Evolutionary conservation across 2,113 vertebrate genomes (phyloP).

Genomic region (Aspidoscelis tigris): DNA sequence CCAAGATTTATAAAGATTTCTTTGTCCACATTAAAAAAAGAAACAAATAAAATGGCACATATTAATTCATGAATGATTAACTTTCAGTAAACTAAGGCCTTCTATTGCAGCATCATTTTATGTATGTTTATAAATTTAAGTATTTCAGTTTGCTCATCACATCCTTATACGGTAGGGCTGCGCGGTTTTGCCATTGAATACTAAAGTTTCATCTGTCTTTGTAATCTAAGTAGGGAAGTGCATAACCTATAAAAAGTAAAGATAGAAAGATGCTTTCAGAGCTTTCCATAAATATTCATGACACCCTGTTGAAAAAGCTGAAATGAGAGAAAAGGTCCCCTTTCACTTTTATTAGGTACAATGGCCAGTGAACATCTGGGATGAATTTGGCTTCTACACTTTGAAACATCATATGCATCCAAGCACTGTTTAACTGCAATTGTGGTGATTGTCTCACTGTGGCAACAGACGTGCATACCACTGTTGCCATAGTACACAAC

Average conservation of each 20-base stretch:
- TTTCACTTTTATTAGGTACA: too few species aligned
- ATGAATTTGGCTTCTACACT: too few species aligned
- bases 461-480: too few species aligned
- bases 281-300: neutral
- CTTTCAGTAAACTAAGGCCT: constrained; percentile 21
- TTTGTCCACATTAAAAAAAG: constrained; percentile 10
- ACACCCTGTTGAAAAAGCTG: neutral
- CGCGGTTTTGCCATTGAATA: neutral
- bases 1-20: constrained; percentile 8
- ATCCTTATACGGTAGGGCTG: neutral
- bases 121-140: too few species aligned
- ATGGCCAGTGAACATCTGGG: too few species aligned
- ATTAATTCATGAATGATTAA: constrained; percentile 33
- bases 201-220: neutral
- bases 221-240: neutral
- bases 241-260: neutral
- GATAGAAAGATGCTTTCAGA: neutral
- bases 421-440: too few species aligned
- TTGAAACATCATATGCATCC: too few species aligned
- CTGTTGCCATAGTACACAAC: too few species aligned
- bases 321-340: neutral
- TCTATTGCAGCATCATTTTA: constrained; percentile 25
- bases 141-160: too few species aligned
- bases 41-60: neutral
- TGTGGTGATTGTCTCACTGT: too few species aligned